These are phyloP conservation scores for Ectobius pallidus DNA, from an alignment of 2,888 invertebrate genomes.

Conservation along the genomic window DNA sequence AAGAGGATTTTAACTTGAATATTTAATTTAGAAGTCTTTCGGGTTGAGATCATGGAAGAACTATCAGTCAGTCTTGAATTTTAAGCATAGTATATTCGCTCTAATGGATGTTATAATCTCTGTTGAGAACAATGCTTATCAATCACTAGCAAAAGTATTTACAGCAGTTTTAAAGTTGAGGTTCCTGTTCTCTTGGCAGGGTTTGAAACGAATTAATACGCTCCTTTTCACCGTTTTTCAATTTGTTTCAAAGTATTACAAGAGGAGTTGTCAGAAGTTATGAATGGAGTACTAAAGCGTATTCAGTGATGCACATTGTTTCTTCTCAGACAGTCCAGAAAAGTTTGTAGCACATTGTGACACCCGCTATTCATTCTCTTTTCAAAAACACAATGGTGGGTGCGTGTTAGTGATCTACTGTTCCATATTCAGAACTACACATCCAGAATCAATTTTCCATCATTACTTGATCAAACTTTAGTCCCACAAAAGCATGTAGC, in stretches of 20 bases:
- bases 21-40: no score
- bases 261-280: slow-evolving; percentile 18
- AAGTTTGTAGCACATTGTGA: slow-evolving; percentile 25
- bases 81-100: no score
- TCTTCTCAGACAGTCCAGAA: not conserved
- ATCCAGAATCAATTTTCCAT: no score
- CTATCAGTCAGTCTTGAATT: no score
- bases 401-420: no score
- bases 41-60: no score
- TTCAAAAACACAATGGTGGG: no score
- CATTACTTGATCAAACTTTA: no score
- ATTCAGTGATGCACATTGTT: not conserved
- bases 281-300: slow-evolving; percentile 2
- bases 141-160: slow-evolving; percentile 13
- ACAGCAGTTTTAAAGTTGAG: not conserved
- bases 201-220: not conserved
- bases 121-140: slow-evolving; percentile 7
- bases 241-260: slow-evolving; percentile 10
- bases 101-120: no score
- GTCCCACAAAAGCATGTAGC: no score
- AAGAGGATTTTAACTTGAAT: no score
- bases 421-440: no score
- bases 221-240: not conserved
- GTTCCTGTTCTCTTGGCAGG: not conserved
- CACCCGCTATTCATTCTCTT: slow-evolving; percentile 24